phyloP scores from a whole-genome alignment of 2,113 vertebrate species.

The Hiodon tergisus region DNA sequence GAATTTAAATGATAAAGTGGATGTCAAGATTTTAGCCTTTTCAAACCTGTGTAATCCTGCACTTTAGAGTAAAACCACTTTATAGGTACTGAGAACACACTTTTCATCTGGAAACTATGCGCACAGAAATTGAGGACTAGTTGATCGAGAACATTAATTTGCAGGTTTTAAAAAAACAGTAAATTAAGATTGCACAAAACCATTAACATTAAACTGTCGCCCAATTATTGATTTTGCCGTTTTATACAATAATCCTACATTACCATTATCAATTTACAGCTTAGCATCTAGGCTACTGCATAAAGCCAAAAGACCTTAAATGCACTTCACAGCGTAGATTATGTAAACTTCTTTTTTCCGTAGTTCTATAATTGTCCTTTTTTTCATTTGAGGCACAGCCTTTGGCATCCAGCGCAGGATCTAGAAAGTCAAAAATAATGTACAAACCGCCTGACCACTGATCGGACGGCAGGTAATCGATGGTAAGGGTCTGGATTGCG shows the following conservation, averaged over 20 bases:
- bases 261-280: conserved; percentile 64
- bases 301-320: conserved; percentile 77
- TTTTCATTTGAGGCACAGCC: conserved; percentile 63
- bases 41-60: conserved; percentile 28
- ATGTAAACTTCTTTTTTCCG: conserved; percentile 72
- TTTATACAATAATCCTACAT: conserved; percentile 62
- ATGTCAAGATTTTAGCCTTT: conserved; percentile 30
- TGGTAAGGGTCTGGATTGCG: conserved; percentile 37
- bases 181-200: conserved; percentile 29
- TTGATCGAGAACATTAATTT: conserved; percentile 26
- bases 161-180: conserved; percentile 27
- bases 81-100: conserved; percentile 17
- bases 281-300: conserved; percentile 75
- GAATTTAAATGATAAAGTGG: conserved; percentile 43
- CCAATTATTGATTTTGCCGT: conserved; percentile 37
- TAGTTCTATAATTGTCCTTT: conserved; percentile 53
- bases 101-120: conserved; percentile 16
- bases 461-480: conserved; percentile 36
- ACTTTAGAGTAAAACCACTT: conserved; percentile 25
- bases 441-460: conserved; percentile 48
- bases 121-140: conserved; percentile 30
- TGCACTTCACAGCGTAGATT: conserved; percentile 89
- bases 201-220: conserved; percentile 23
- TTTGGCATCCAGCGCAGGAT: conserved; percentile 67
- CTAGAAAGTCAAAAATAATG: conserved; percentile 43